Percentiles rank a stretch among this genome's conserved stretches.
These are phyloP conservation scores for Drepana arcuata DNA, from an alignment of 1,140 invertebrate genomes.

Conservation along the genomic window DNA sequence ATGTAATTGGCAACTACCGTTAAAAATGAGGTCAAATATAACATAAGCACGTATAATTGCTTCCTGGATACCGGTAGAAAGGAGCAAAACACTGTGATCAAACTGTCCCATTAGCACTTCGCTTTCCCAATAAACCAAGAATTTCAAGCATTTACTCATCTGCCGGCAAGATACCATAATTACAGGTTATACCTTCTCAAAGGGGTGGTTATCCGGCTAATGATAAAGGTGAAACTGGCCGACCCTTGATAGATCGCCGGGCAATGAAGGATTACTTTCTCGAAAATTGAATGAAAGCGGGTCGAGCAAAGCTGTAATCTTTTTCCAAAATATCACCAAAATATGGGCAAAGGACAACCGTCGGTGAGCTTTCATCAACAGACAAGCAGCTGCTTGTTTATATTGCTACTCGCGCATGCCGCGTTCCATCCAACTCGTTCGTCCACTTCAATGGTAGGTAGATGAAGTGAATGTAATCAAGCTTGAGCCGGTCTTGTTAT, in stretches of 20 bases:
- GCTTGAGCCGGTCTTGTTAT: too few relatives aligned
- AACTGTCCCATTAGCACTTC: slow-evolving; percentile 62
- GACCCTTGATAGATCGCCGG: slow-evolving; percentile 44
- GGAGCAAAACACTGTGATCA: slow-evolving; percentile 52
- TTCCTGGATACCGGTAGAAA: slow-evolving; percentile 39
- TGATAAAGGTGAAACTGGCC: slow-evolving; percentile 39
- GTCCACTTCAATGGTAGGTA: slow-evolving; percentile 32
- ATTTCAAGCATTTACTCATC: slow-evolving; percentile 65
- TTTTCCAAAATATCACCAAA: slow-evolving; percentile 33
- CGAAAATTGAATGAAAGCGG: slow-evolving; percentile 62
- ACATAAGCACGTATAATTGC: slow-evolving; percentile 26
- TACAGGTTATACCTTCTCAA: slow-evolving; percentile 44
- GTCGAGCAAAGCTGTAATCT: slow-evolving; percentile 44
- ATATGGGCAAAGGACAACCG: slow-evolving; percentile 32
- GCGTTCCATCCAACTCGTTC: slow-evolving; percentile 25
- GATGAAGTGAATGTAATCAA: too few relatives aligned
- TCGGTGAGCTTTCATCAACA: slow-evolving; percentile 30
- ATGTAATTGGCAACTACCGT: slow-evolving; percentile 11
- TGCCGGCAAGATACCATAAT: slow-evolving; percentile 55
- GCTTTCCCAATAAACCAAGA: slow-evolving; percentile 58
- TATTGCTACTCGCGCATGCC: slow-evolving; percentile 26
- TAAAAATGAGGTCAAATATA: slow-evolving; percentile 27
- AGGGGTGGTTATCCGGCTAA: slow-evolving; percentile 32
- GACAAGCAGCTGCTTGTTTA: slow-evolving; percentile 35
- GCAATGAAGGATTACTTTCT: slow-evolving; percentile 62